Evolutionary conservation across 2,113 vertebrate genomes (phyloP), one percentile per base, ranked within the genome.

Genomic region (Tretioscincus oriximinensis): DNA sequence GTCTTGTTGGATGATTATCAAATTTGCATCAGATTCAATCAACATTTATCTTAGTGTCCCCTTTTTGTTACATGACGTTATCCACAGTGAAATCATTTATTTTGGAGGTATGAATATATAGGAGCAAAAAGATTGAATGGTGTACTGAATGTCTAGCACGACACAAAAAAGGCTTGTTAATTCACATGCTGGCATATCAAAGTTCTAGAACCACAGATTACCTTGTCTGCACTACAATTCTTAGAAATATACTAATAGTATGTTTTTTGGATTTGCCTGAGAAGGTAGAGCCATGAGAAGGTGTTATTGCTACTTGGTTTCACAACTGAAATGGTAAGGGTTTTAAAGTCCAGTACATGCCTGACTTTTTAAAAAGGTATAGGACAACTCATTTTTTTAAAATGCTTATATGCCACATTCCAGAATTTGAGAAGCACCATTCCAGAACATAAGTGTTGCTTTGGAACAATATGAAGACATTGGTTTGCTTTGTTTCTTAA

Each of bases 81-180:
- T 74, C n/a, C 49, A 31, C 49, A 60, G 21, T 24, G 82, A 88
- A 90, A 87, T 78, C 76, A 87, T 58, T 73, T 87, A 80, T 79
- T 81, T 88, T 70, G 82, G 87, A 78, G 67, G 88, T 84, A 69
- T 26, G 54, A 63, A 87, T 84, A 87, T 84, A 74, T 81, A 20
- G 7, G 21, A 84, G 84, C 54, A 77, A 92, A 81, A 78, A 85
- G 12, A 45, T 80, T 68, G 41, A 51, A 68, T 61, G 70, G 73
- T 8, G 14, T 47, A 82, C 58, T 78, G 54, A 58, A 58, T 14
- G 54, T 22, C 7, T n/a, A 26, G 12, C 10, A 20, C 18, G 11
- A 84, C 82, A 73, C 85, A 73, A 0, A 5, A 63, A 24, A 63
- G 67, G 71, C n/a, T n/a, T n/a, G n/a, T n/a, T n/a, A n/a, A 20